A percentile compares a stretch with the other conserved stretches of the same genome.
Evolutionary conservation across 2,797 vertebrate species (phyloP).

Genomic region (Triplophysa bombifrons): DNA sequence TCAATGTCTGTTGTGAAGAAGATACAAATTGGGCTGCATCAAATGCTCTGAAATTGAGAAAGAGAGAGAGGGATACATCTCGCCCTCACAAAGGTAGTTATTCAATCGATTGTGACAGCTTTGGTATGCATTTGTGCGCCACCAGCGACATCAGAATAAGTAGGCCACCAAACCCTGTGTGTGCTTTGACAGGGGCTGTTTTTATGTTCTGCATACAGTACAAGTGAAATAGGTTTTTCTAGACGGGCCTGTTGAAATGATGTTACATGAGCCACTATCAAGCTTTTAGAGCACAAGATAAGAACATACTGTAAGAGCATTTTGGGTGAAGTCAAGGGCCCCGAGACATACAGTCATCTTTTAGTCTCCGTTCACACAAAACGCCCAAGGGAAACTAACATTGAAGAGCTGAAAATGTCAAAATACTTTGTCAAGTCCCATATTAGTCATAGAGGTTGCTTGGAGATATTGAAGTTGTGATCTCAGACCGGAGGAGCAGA

Average conservation of each 20-base stretch:
- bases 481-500: slow-evolving; percentile 32
- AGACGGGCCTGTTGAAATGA: background rate
- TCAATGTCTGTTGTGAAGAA: slow-evolving; percentile 60
- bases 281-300: slow-evolving; percentile 49
- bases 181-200: slow-evolving; percentile 47
- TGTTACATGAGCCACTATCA: slow-evolving; percentile 32
- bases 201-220: slow-evolving; percentile 46
- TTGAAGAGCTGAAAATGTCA: slow-evolving; percentile 81
- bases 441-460: slow-evolving; percentile 68
- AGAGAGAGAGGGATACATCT: slow-evolving; percentile 57
- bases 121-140: slow-evolving; percentile 45
- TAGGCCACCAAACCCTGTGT: slow-evolving; percentile 49
- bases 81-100: slow-evolving; percentile 53
- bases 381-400: slow-evolving; percentile 69
- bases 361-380: slow-evolving; percentile 63
- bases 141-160: slow-evolving; percentile 55
- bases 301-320: slow-evolving; percentile 53
- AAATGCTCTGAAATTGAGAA: slow-evolving; percentile 46
- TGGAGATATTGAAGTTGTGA: slow-evolving; percentile 39
- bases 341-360: slow-evolving; percentile 65
- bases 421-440: slow-evolving; percentile 78
- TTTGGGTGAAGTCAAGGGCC: slow-evolving; percentile 50
- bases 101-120: slow-evolving; percentile 70
- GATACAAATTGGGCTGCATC: slow-evolving; percentile 61
- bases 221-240: slow-evolving; percentile 53